Evolutionary conservation across 1,140 invertebrate genomes (phyloP).

Genomic region (Pseudomyrmex pallidus): DNA sequence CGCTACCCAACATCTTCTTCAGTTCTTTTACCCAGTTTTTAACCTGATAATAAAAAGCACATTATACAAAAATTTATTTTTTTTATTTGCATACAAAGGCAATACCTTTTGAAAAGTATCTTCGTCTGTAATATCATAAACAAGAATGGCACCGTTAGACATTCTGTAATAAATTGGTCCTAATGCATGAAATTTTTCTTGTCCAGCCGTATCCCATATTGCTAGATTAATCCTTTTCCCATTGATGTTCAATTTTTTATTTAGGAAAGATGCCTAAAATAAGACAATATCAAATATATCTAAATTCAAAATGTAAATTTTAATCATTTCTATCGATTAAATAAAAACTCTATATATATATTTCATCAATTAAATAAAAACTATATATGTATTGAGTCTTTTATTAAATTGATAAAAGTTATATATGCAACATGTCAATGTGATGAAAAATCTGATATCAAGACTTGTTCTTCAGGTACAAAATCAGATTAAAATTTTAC

Average conservation of each 20-base stretch:
- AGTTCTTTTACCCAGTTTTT: slow-evolving; percentile 99
- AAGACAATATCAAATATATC: not conserved
- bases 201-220: slow-evolving; percentile 99
- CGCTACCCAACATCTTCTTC: slow-evolving; percentile 97
- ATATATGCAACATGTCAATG: too few species aligned
- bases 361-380: too few species aligned
- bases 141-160: slow-evolving; percentile 98
- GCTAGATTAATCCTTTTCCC: slow-evolving; percentile 95
- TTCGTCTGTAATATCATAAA: slow-evolving; percentile 99
- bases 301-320: not conserved
- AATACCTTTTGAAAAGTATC: slow-evolving; percentile 98
- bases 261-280: slow-evolving; percentile 96
- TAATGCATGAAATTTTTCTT: slow-evolving; percentile 97
- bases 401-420: too few species aligned
- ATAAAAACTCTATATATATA: too few species aligned
- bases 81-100: not conserved
- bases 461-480: too few species aligned
- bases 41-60: slow-evolving; percentile 86
- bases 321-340: too few species aligned
- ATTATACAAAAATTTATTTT: not conserved
- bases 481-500: too few species aligned
- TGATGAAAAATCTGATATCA: too few species aligned
- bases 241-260: slow-evolving; percentile 97
- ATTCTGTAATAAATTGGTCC: slow-evolving; percentile 99
- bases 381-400: too few species aligned